These are phyloP conservation scores for Plagodis pulveraria DNA, from an alignment of 2,888 invertebrate genomes.

Conservation along the genomic window DNA sequence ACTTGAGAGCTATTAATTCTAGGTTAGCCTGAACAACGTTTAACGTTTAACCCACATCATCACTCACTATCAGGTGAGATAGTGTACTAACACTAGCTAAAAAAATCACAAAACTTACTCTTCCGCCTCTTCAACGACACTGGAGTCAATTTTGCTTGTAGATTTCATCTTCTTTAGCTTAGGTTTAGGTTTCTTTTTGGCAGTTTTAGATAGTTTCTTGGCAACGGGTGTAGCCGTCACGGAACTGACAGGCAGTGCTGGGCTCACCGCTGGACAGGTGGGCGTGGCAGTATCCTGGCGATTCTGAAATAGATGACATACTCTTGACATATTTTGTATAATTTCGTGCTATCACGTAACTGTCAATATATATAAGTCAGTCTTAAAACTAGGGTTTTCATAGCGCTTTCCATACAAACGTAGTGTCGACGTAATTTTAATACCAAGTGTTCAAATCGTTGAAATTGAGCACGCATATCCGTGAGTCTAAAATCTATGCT, in stretches of 20 bases:
- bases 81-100: not conserved
- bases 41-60: too few relatives aligned
- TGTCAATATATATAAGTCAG: too few relatives aligned
- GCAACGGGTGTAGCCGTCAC: constrained; percentile 59
- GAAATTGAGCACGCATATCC: too few relatives aligned
- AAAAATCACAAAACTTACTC: constrained; percentile 55
- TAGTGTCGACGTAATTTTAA: too few relatives aligned
- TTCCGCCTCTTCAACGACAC: constrained; percentile 59
- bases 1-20: too few relatives aligned
- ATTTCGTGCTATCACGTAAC: too few relatives aligned
- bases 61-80: not conserved
- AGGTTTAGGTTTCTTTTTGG: constrained; percentile 63
- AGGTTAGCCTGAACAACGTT: too few relatives aligned
- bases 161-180: constrained; percentile 64
- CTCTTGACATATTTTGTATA: too few relatives aligned
- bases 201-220: constrained; percentile 58
- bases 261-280: constrained; percentile 70
- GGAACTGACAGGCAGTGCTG: constrained; percentile 71
- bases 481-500: too few relatives aligned
- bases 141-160: constrained; percentile 54
- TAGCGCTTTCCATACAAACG: too few relatives aligned
- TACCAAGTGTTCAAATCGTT: too few relatives aligned
- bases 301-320: constrained; percentile 45
- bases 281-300: constrained; percentile 67
- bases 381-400: too few relatives aligned